A percentile compares a stretch with the other conserved stretches of the same genome.
phyloP scores from a whole-genome alignment of 2,113 vertebrate species.

The Silurus asotus region DNA sequence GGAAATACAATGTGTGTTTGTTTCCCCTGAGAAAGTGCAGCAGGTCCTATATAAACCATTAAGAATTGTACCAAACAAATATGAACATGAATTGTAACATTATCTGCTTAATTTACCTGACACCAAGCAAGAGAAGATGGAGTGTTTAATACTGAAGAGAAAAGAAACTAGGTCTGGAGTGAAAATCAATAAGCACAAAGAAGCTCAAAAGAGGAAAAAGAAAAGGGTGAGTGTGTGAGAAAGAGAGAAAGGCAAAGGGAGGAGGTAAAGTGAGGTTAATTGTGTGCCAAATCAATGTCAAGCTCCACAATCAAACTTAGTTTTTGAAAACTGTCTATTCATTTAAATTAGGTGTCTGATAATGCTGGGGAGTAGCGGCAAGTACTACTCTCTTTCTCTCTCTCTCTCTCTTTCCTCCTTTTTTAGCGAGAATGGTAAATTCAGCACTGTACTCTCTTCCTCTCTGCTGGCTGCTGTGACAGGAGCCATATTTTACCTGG shows the following conservation, averaged over 20 bases:
- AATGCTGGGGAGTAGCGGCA: constrained; percentile 7
- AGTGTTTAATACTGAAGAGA: constrained; percentile 28
- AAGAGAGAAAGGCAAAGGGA: not conserved
- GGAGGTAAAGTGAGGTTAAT: constrained; percentile 43
- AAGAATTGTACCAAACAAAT: constrained; percentile 1
- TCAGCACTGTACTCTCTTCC: constrained; percentile 13
- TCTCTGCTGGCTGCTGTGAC: constrained; percentile 66
- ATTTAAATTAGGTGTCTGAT: constrained; percentile 40
- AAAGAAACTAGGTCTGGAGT: constrained; percentile 28
- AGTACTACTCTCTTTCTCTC: constrained; percentile 34
- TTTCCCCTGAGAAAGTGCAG: not conserved
- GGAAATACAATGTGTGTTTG: not conserved
- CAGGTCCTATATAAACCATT: not conserved
- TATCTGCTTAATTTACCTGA: constrained; percentile 21
- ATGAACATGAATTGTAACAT: constrained; percentile 15
- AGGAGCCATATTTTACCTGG: constrained; percentile 87
- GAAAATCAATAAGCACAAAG: constrained; percentile 45
- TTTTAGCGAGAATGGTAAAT: constrained; percentile 1
- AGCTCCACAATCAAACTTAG: constrained; percentile 39
- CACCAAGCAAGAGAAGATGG: constrained; percentile 8
- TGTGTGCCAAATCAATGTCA: constrained; percentile 51
- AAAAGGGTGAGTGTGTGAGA: not conserved
- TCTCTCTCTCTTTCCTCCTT: constrained; percentile 30
- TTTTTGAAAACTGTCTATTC: constrained; percentile 36
- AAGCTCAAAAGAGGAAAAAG: constrained; percentile 13